Base-by-base conservation (phyloP, 2,113 vertebrate species). In the Sceloporus undulatus region DNA sequence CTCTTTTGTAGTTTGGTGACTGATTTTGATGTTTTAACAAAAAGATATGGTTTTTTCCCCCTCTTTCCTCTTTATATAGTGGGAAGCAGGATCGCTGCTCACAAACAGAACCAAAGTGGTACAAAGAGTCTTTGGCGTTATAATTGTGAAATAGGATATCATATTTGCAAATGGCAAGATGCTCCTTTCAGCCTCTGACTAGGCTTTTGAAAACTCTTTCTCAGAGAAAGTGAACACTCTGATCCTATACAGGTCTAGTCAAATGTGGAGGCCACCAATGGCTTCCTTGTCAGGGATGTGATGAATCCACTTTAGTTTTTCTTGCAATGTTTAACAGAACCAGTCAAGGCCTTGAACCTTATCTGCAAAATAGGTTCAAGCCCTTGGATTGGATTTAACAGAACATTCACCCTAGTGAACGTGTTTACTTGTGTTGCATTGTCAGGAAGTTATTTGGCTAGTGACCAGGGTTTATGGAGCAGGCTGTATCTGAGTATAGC, bases 21-120 rank as follows among this genome's bases (percentile, higher is more conserved):
- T 68, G 62, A 70, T 82, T 88, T 70, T 84, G 73, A 83, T 77
- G 80, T 87, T 38, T 73, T 62, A 78, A 91, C 54, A 91, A 92
- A 90, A 70, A 68, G 40, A 48, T 70, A n/a, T 75, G 16, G 25
- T 5, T 25, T 27, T 40, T 82, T 52, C 10, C 4, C 27, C 19
- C 27, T 25, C 10, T 34, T 1, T 3, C 13, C 66, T 40, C 23
- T 48, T 66, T 54, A 88, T 52, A 34, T 7, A 75, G 19, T 9
- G 18, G 40, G 82, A 87, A 82, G 56, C 70, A 68, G n/a, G 62
- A 29, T 29, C 7, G 52, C 23, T 27, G n/a, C n/a, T 78, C 68
- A 40, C 81, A 78, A 68, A 40, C 34, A 76, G 59, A 87, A 82
- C n/a, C 25, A 52, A 83, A 88, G 27, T 38, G n/a, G 38, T 76